Evolutionary conservation across 2,113 vertebrate species (phyloP), one percentile per base, ranked within the genome.

Genomic region (Actenoides hombroni): DNA sequence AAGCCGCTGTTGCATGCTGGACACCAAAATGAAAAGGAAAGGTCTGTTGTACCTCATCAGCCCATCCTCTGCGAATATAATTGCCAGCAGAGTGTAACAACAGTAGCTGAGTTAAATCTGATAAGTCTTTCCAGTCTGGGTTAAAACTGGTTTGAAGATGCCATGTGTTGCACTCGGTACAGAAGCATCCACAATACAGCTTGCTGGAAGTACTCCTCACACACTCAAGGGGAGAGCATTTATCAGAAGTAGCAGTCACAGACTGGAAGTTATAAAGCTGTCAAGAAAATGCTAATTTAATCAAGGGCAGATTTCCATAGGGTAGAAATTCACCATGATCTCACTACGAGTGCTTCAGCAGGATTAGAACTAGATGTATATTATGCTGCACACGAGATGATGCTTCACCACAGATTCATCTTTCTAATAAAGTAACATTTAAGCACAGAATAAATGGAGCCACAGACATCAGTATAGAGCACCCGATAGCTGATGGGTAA

Each of bases 271-370:
- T 78, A 59, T 84, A 71, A 86, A 93, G 68, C 71, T 94, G 73
- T 90, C 80, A 89, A 73, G 69, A 90, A 96, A 95, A 96, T 94
- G 65, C 63, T 92, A 95, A 96, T 95, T 95, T 95, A 93, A 93
- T 84, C 86, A 93, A 93, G 42, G 49, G 25, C 40, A 76, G 18
- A 75, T 86, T 95, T 93, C 77, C 86, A 80, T 61, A 64, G 29
- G 20, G 63, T 73, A 84, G 60, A 94, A 94, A 84, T 86, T 92
- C 61, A 84, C 78, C 28, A 57, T 21, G 29, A 81, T 83, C 28
- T 60, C 63, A 61, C 31, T 4, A 4, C 44, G 16, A 86, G 35
- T 57, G 4, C 64, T 83, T 88, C 53, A 86, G 51, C 9, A 63
- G 19, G 46, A 79, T 68, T 82, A 91, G 31, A 88, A 40, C 24